Evolutionary conservation across 2,113 vertebrate genomes (phyloP), one percentile per base, ranked within the genome.

Genomic region (Panthera tigris): DNA sequence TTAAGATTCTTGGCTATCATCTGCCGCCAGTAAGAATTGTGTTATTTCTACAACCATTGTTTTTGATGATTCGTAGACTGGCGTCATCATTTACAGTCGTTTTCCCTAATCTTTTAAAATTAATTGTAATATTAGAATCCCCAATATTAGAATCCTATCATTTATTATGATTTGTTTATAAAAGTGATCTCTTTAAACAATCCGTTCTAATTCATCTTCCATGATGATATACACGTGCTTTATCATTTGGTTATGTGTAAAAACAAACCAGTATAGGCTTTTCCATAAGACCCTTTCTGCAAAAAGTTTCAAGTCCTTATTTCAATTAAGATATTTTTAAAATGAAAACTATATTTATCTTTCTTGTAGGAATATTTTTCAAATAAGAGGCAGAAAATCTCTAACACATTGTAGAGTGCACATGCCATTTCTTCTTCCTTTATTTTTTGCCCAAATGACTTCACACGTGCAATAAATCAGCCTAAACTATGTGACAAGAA

Each of bases 141-240:
- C 31, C 14, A 36, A 18, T 88, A 95, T 92, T 89, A 61, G 33
- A 89, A 68, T 89, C 1, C 45, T 88, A 2, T 79, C 16, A 18
- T 79, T 96, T 90, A 27, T 82, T 91, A 84, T 80, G 52, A 78
- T 71, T 95, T 96, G 25, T 79, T 94, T 95, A 80, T 97, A 78
- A 92, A 97, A 87, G 15, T 68, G 41, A 15, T 82, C 27, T 86
- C 31, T 87, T 94, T 94, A 66, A 97, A 73, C 86, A 61, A 41
- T 73, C 33, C 83, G 11, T 85, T 90, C 39, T 91, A 52, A 82
- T 73, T 91, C 36, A 55, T 73, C 76, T 91, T 48, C 68, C 33
- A 2, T 73, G 61, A 31, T 84, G 61, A 84, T 39, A 23, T 23
- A 10, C 1, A 1, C 48, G 50, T 81, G 27, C 45, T 73, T 93